These are phyloP conservation scores for Rhopilema esculentum DNA, from an alignment of 30 jellyfish, hydroid and myxozoan genomes.

Conservation along the genomic window DNA sequence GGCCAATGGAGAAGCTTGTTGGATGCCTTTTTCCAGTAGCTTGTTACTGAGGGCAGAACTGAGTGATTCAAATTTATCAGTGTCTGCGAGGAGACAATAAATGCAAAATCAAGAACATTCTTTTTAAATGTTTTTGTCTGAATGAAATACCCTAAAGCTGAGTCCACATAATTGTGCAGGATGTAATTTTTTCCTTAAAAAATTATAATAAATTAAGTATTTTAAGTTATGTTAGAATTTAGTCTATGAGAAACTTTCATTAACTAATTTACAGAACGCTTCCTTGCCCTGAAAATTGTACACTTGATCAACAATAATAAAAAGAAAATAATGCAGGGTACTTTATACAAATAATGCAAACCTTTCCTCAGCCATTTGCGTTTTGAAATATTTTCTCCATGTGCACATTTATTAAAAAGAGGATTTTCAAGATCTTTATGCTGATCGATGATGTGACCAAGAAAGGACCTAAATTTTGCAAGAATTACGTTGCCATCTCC, in stretches of 20 bases:
- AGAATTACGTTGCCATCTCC: conserved; percentile 35
- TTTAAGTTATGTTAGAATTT: not conserved
- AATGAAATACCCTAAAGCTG: not conserved
- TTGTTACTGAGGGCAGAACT: conserved; percentile 22
- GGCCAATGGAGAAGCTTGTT: conserved; percentile 40
- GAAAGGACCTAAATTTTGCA: conserved; percentile 32
- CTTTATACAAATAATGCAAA: not conserved
- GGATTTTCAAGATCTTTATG: conserved; percentile 16
- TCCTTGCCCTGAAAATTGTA: not conserved
- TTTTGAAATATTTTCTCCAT: conserved; percentile 8
- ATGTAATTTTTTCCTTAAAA: not conserved
- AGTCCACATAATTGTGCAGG: not conserved
- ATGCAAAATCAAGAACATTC: not conserved
- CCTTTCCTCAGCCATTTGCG: conserved; percentile 37
- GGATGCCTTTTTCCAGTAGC: conserved; percentile 16
- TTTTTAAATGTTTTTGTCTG: not conserved
- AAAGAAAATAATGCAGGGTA: not conserved
- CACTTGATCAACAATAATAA: not conserved
- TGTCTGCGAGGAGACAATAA: not conserved
- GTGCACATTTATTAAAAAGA: conserved; percentile 36
- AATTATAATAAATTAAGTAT: not conserved
- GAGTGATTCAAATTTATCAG: not conserved
- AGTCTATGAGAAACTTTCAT: not conserved
- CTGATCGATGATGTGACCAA: conserved; percentile 14
- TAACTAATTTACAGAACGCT: not conserved